Base-by-base conservation (phyloP, 2,888 invertebrate genomes). In the Tipula helvola region DNA sequence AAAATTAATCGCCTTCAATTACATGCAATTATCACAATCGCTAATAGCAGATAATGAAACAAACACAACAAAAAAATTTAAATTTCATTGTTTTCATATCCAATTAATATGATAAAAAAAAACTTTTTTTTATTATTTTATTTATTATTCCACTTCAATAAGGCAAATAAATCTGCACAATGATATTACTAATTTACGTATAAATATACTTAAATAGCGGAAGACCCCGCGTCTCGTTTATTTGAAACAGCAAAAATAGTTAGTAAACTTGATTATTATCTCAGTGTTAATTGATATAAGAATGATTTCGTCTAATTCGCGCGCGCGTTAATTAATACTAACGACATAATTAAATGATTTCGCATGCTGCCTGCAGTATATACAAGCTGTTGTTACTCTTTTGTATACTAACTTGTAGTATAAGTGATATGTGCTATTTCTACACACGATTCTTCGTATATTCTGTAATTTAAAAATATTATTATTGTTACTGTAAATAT, bases 121-220 rank as follows among this genome's bases (percentile, higher is more conserved):
- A n/a, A n/a, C n/a, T n/a, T 1, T 52, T 18, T 52, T 71, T 71
- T 57, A 18, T 57, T 57, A 18, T 57, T 71, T 71, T 71, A 71
- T 71, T 71, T 71, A 71, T 71, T 71, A 71, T 71, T 71, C 71
- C 71, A 71, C 71, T 71, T 71, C 71, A 71, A 71, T 71, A 71
- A 71, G 71, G 71, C 71, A 71, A 71, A 71, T 71, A 71, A 71
- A 71, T 71, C 71, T 71, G 71, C 71, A 71, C 71, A 71, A 71
- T 71, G 71, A 71, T 71, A 71, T 71, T 71, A 71, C 71, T 71
- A 71, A 71, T 71, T 71, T 71, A 71, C 28, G 28, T 71, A 28
- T 71, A 71, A 71, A 71, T 28, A 28, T 71, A 71, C 71, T 71
- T 71, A 71, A 71, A 71, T 71, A 71, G 71, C 71, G 71, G 71